A percentile compares a stretch with the other conserved stretches of the same genome.
phyloP scores from a whole-genome alignment of 2,888 invertebrate species.

The Tetanocera ferruginea region DNA sequence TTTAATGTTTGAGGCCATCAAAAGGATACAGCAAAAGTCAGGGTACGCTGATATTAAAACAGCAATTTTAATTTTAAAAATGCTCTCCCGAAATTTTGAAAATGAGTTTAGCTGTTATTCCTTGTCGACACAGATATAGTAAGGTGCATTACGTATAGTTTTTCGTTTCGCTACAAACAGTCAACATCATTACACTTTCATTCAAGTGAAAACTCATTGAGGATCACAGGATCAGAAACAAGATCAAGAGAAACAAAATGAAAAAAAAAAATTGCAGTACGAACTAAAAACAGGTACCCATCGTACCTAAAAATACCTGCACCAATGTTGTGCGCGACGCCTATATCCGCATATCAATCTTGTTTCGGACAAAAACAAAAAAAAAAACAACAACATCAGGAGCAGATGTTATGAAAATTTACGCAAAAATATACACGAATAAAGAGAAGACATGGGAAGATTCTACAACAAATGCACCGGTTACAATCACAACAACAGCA shows the following conservation, averaged over 20 bases:
- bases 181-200: conserved; percentile 1
- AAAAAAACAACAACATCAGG: not conserved
- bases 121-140: too few relatives aligned
- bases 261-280: not conserved
- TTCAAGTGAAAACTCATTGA: conserved; percentile 23
- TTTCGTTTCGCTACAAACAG: too few relatives aligned
- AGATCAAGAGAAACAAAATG: not conserved
- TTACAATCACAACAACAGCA: not conserved
- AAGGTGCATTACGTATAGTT: too few relatives aligned
- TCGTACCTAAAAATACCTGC: conserved; percentile 16
- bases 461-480: not conserved
- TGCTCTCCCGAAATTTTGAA: too few relatives aligned
- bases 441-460: not conserved
- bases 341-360: conserved; percentile 31
- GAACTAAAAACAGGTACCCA: not conserved
- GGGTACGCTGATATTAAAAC: too few relatives aligned
- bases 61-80: too few relatives aligned
- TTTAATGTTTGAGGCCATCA: too few relatives aligned
- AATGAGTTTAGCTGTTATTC: too few relatives aligned
- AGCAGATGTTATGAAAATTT: conserved; percentile 35
- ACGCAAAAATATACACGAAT: conserved; percentile 28
- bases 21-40: too few relatives aligned
- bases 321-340: conserved; percentile 17
- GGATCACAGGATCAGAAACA: not conserved
- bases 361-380: not conserved